A percentile compares a stretch with the other conserved stretches of the same genome.
Evolutionary conservation across 2,797 vertebrate genomes (phyloP).

Genomic region (Tokudaia tokunoshimensis): DNA sequence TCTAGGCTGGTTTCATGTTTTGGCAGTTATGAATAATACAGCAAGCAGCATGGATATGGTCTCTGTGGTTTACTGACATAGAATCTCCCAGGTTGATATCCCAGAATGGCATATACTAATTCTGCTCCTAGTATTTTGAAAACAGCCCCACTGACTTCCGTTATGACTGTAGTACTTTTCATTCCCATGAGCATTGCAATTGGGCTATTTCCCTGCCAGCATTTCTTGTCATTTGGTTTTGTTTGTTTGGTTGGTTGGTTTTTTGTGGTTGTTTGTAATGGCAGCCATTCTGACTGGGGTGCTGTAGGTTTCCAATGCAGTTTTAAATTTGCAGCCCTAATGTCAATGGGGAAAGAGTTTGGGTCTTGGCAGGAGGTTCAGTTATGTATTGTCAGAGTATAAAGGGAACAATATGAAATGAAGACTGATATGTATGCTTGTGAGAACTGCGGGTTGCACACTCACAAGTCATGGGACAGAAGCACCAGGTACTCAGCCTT

Average conservation of each 20-base stretch:
- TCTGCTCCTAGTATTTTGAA: neutral
- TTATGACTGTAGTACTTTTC: neutral
- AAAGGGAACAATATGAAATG: too few species aligned
- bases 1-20: neutral
- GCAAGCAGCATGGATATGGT: neutral
- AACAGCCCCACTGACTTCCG: neutral
- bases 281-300: neutral
- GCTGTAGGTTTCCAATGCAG: too few species aligned
- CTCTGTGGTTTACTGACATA: neutral
- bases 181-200: too few species aligned
- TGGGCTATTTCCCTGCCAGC: neutral
- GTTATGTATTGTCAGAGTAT: neutral
- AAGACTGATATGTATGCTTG: neutral
- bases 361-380: neutral
- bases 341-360: neutral
- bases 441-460: rapidly evolving
- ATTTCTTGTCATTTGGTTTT: neutral
- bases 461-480: neutral
- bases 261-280: neutral
- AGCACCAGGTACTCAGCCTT: too few species aligned
- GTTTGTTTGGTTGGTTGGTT: neutral
- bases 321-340: neutral
- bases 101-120: neutral
- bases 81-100: neutral
- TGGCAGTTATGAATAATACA: neutral